A percentile compares a stretch with the other conserved stretches of the same genome.
phyloP scores from a whole-genome alignment of 2,113 vertebrate species.

The Noctilio leporinus region DNA sequence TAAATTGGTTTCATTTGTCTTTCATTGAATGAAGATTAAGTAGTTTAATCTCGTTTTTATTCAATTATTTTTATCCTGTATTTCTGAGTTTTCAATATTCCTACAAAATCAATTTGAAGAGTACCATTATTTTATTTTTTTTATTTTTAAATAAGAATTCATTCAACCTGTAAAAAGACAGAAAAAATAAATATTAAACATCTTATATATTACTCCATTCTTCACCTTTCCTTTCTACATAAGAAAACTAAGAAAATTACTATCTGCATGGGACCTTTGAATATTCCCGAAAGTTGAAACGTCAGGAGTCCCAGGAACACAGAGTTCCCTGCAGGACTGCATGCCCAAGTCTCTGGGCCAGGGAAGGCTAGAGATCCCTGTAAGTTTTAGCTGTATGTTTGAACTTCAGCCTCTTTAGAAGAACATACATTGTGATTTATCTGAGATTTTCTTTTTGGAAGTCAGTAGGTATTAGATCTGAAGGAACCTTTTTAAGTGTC shows the following conservation, averaged over 20 bases:
- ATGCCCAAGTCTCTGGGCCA: background rate
- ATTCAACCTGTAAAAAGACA: background rate
- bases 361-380: background rate
- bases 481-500: background rate
- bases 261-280: background rate
- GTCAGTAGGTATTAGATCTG: conserved; percentile 17
- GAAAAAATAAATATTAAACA: background rate
- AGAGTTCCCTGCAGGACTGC: background rate
- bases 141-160: background rate
- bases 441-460: conserved; percentile 52
- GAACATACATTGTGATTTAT: conserved; percentile 15
- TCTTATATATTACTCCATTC: background rate
- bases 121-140: background rate
- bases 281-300: background rate
- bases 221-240: background rate
- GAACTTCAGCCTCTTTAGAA: background rate
- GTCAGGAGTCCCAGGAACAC: background rate
- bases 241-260: background rate
- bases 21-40: background rate
- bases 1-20: background rate
- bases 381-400: background rate
- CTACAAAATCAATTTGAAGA: background rate
- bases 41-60: background rate
- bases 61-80: background rate
- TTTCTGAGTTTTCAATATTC: background rate